Evolutionary conservation across 2,888 invertebrate species (phyloP), one percentile per base, ranked within the genome.

Genomic region (Conus canariensis): DNA sequence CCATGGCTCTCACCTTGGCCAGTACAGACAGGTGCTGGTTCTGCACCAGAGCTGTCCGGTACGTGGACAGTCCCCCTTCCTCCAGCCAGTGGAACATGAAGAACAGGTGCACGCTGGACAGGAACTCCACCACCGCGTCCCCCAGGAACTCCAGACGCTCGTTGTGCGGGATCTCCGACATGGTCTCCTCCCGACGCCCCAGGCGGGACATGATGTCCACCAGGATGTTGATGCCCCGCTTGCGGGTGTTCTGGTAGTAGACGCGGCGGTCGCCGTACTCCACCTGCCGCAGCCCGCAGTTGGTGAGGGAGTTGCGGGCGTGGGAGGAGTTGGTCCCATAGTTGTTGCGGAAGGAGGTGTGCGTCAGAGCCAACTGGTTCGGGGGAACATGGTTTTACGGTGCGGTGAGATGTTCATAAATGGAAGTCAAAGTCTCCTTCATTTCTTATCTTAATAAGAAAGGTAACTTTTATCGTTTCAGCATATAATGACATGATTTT

Each of bases 241-340:
- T 99, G 90, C 99, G 97, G 0, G 98, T 99, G 94, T 98, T 98
- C 97, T 98, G 97, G 94, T 98, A 99, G 96, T 99, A 99, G 94
- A 99, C 98, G 94, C 98, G 97, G 82, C 98, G 99, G 90, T 96
- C 95, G 0, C 99, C 99, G 96, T 99, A 99, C 96, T 99, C 98
- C 0, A 99, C 98, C 95, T 99, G 99, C 4, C 99, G 97, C 92
- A 99, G 98, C 0, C 99, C 99, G 96, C 99, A 99, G 96, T 99
- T 99, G 0, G 99, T 98, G 25, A 99, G 97, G 25, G 99, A 98
- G 96, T 99, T 99, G 85, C 99, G 97, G 0, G 99, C 99, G 95
- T 99, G 99, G 96, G 99, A 99, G 0, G 99, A 99, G 96, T 99
- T 99, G 0, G 99, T 99, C 1, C 99, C 99, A 95, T 99, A 99